These are phyloP conservation scores for Chaetodon trifascialis DNA, from an alignment of 2,113 vertebrate genomes.

Conservation along the genomic window DNA sequence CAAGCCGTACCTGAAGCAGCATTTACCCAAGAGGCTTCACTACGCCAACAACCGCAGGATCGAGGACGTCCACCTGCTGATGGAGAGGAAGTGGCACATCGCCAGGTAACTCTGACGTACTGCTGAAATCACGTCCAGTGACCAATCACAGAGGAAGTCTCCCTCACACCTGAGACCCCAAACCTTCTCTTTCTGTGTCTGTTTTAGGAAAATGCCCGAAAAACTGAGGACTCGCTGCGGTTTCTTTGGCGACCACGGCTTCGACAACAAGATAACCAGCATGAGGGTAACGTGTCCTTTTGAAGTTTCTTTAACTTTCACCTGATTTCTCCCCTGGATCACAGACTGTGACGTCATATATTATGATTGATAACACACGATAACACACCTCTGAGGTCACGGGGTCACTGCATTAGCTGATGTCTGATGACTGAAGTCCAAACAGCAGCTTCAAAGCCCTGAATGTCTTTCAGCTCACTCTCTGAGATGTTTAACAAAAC, in stretches of 20 bases:
- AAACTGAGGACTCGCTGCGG: conserved; percentile 88
- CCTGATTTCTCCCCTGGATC: neutral
- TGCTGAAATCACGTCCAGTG: too few relatives aligned
- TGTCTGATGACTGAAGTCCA: too few relatives aligned
- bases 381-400: neutral
- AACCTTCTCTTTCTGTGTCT: too few relatives aligned
- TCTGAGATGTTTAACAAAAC: too few relatives aligned
- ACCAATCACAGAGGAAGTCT: too few relatives aligned
- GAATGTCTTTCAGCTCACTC: too few relatives aligned
- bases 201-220: conserved; percentile 90
- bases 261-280: conserved; percentile 97
- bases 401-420: too few relatives aligned
- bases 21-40: conserved; percentile 96
- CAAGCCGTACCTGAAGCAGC: conserved; percentile 95
- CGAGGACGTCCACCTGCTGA: conserved; percentile 95
- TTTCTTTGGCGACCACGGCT: conserved; percentile 96
- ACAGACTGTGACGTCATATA: neutral
- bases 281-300: conserved; percentile 89
- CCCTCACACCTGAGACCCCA: too few relatives aligned
- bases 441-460: too few relatives aligned
- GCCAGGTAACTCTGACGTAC: conserved; percentile 91
- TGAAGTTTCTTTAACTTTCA: neutral
- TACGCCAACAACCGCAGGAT: conserved; percentile 96
- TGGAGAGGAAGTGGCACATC: conserved; percentile 96
- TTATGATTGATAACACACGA: neutral